Conservation (phyloP, 2,888 invertebrate genomes). For the Trisateles emortualis region DNA sequence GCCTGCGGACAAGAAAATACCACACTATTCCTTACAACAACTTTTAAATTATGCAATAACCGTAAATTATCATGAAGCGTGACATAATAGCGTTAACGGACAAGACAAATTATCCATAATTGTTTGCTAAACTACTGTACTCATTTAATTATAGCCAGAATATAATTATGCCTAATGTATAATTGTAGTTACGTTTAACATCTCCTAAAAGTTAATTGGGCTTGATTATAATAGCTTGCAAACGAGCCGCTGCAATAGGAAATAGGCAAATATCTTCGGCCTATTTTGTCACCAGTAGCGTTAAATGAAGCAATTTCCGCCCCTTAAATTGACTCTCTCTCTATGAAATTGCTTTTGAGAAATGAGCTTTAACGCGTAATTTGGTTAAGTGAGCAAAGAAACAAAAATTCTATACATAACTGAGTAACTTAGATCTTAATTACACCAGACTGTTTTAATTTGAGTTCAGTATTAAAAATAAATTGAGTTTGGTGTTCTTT, state of each 20-base stretch:
- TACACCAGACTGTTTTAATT: conserved; percentile 29
- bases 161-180: not conserved
- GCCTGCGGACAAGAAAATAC: conserved; percentile 4
- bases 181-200: conserved; percentile 11
- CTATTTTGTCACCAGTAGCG: conserved; percentile 65
- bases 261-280: conserved; percentile 55
- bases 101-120: conserved; percentile 31
- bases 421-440: conserved; percentile 38
- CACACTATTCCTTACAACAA: conserved; percentile 1
- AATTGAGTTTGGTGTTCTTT: conserved; percentile 7
- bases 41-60: conserved; percentile 31
- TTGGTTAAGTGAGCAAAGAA: conserved; percentile 59
- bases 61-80: conserved; percentile 30
- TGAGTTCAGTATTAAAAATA: conserved; percentile 16
- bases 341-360: conserved; percentile 62
- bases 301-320: conserved; percentile 74
- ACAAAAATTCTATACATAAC: conserved; percentile 51
- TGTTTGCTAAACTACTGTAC: conserved; percentile 27
- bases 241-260: conserved; percentile 39
- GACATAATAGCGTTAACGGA: conserved; percentile 20
- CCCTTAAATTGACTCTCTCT: conserved; percentile 68
- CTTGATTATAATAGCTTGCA: conserved; percentile 31
- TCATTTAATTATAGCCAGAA: conserved; percentile 26
- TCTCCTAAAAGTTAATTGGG: conserved; percentile 31
- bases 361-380: conserved; percentile 64